Percentiles rank a stretch among this genome's conserved stretches.
Conservation (phyloP, 2,797 vertebrate species). For the Lithobates pipiens region DNA sequence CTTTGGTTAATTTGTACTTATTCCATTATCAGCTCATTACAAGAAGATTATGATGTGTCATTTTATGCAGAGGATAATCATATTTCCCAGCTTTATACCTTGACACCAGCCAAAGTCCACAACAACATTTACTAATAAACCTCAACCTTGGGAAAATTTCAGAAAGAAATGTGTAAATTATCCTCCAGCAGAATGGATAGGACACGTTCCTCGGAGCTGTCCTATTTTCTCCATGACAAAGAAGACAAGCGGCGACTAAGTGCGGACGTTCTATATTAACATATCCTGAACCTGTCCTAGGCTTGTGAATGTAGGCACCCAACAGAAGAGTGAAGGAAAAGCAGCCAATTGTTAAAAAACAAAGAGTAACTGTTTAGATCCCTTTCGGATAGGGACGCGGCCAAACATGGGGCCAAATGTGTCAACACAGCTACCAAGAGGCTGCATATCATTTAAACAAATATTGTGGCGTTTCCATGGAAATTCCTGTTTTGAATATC, state of each 20-base stretch:
- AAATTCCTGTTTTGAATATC: slow-evolving; percentile 83
- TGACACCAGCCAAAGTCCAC: slow-evolving; percentile 48
- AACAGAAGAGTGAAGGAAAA: slow-evolving; percentile 32
- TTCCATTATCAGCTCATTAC: slow-evolving; percentile 3
- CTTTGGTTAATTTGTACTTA: slow-evolving; percentile 4
- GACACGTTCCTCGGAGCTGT: background rate
- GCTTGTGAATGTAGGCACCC: slow-evolving; percentile 9
- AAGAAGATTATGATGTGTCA: slow-evolving; percentile 17
- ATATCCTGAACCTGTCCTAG: slow-evolving; percentile 12
- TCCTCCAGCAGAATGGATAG: background rate
- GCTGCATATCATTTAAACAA: slow-evolving; percentile 84
- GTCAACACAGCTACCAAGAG: slow-evolving; percentile 75
- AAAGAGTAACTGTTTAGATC: slow-evolving; percentile 49
- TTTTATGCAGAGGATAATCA: slow-evolving; percentile 35
- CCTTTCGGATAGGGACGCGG: slow-evolving; percentile 69
- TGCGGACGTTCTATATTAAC: background rate
- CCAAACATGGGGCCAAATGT: slow-evolving; percentile 74
- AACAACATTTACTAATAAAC: slow-evolving; percentile 23
- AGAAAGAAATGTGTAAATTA: background rate
- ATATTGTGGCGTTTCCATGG: slow-evolving; percentile 87
- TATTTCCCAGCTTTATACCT: slow-evolving; percentile 38
- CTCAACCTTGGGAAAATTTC: slow-evolving; percentile 1
- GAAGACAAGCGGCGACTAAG: background rate
- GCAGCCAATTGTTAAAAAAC: slow-evolving; percentile 52
- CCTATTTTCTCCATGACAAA: background rate